phyloP scores from a whole-genome alignment of 2,888 invertebrate species.

The Drosophila mimica region DNA sequence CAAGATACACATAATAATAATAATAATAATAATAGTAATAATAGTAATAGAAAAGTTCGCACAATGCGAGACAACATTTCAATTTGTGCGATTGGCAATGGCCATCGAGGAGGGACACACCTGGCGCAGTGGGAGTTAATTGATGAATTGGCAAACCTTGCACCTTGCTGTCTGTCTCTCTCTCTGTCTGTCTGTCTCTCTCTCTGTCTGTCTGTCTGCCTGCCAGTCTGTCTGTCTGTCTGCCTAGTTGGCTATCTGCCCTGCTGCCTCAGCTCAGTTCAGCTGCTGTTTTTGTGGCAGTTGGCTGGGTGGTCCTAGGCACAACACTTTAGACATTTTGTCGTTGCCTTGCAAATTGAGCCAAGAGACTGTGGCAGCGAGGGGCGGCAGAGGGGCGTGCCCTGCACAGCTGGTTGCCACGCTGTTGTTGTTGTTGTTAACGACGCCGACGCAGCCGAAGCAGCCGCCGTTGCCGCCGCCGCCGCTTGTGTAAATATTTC shows the following conservation, averaged over 20 bases:
- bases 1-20: neutral
- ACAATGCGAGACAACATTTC: constrained; percentile 32
- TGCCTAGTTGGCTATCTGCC: neutral
- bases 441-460: constrained; percentile 14
- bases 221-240: neutral
- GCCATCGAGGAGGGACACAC: constrained; percentile 36
- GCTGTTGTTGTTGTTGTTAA: constrained; percentile 17
- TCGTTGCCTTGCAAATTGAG: constrained; percentile 73
- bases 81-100: constrained; percentile 61
- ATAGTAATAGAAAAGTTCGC: neutral
- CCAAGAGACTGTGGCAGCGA: constrained; percentile 41
- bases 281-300: constrained; percentile 6
- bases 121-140: constrained; percentile 74
- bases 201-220: neutral
- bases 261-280: neutral
- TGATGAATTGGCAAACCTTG: constrained; percentile 46
- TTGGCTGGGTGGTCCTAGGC: constrained; percentile 70
- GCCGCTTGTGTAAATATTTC: constrained; percentile 76
- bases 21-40: too few relatives aligned
- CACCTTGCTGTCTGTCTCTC: constrained; percentile 28
- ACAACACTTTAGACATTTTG: constrained; percentile 72
- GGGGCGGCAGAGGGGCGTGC: constrained; percentile 56
- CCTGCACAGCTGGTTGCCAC: constrained; percentile 47
- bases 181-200: neutral
- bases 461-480: constrained; percentile 30